phyloP scores from a whole-genome alignment of 2,797 vertebrate genomes.

The Apodemus agrarius region DNA sequence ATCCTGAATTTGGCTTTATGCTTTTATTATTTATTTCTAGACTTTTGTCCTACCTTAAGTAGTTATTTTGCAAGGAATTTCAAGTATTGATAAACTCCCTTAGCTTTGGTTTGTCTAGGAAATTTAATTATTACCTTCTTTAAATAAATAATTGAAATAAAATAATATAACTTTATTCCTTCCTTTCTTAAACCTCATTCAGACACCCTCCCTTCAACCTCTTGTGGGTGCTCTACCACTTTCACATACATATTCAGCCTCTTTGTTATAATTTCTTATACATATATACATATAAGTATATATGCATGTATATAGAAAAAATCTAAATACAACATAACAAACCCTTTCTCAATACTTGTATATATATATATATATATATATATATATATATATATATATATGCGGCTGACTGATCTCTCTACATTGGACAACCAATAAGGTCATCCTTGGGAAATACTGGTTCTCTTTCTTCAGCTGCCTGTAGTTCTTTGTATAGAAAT shows the following conservation, averaged over 20 bases:
- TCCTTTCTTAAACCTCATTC: neutral
- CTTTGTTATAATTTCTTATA: neutral
- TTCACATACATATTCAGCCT: neutral
- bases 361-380: no score
- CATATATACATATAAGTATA: neutral
- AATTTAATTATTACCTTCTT: neutral
- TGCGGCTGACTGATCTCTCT: neutral
- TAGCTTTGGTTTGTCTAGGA: neutral
- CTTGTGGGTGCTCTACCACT: no score
- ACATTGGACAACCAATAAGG: neutral
- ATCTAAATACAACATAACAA: neutral
- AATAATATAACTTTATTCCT: neutral
- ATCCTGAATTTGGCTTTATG: neutral
- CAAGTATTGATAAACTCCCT: neutral
- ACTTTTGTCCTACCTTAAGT: neutral
- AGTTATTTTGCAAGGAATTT: neutral
- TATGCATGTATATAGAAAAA: neutral
- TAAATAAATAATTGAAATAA: neutral
- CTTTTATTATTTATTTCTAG: neutral
- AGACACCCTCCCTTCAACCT: no score
- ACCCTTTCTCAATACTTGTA: neutral
- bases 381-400: no score
- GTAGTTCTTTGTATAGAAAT: neutral
- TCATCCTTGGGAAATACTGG: neutral
- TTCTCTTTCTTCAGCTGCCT: neutral